Percentiles rank a stretch among this genome's conserved stretches.
These are phyloP conservation scores for Caenorhabditis latens DNA, from an alignment of 1,140 invertebrate genomes.

Conservation along the genomic window DNA sequence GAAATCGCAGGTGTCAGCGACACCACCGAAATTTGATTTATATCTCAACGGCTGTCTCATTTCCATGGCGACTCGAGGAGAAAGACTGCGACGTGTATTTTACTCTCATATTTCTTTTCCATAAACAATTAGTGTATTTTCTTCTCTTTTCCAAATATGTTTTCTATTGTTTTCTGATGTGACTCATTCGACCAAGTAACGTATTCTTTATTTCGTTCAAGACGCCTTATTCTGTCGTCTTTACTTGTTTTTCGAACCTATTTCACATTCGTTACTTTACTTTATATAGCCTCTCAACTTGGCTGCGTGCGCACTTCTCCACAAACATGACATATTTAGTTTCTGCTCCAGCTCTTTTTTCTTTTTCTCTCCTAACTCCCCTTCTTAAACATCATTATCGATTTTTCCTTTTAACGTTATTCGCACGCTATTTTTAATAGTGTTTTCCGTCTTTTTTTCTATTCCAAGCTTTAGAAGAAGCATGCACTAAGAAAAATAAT, in stretches of 20 bases:
- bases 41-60: neutral
- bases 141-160: neutral
- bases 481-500: constrained; percentile 16
- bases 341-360: constrained; percentile 42
- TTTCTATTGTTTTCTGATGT: neutral
- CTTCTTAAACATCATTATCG: neutral
- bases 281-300: constrained; percentile 25
- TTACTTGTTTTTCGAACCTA: constrained; percentile 20
- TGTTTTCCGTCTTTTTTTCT: constrained; percentile 12
- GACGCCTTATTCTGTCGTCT: neutral
- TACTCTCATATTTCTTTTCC: neutral
- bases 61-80: constrained; percentile 1
- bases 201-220: neutral
- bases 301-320: constrained; percentile 6
- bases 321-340: constrained; percentile 50
- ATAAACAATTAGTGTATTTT: neutral
- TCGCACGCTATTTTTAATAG: constrained; percentile 17
- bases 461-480: neutral
- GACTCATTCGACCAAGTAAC: neutral
- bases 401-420: neutral
- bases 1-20: neutral
- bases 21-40: neutral
- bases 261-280: constrained; percentile 27
- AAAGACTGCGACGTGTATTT: neutral
- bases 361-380: neutral